Base-by-base conservation (phyloP, 92 coral and sea anemone genomes). In the Meandrina meandrites region DNA sequence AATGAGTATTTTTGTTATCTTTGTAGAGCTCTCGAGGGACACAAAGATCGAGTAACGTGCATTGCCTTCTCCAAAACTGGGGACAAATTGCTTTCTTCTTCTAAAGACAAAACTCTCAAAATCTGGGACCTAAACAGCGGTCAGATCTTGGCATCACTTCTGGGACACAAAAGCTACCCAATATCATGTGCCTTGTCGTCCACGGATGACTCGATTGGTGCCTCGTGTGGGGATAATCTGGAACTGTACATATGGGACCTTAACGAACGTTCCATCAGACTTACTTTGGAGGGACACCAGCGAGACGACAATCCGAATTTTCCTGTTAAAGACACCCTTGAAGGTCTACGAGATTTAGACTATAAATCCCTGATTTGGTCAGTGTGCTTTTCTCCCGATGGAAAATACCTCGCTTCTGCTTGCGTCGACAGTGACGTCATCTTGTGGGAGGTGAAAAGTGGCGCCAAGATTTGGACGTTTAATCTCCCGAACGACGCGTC, bases 231-330 rank as follows among this genome's bases (percentile, higher is more conserved):
- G 0, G 89, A 91, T 76, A 50, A 88, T 28, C 82, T 91, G 79
- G 94, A 91, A 78, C 81, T 91, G 84, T 85, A 84, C 35, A 84
- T 91, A n/a, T 91, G 94, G 94, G 91, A 91, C 81, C 81, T 91
- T 72, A 75, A 48, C 17, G 27, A 66, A 21, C 36, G 57, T 28
- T 48, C 56, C 40, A 62, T 87, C 79, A 83, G 71, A 79, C 56
- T 15, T 5, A 83, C 69, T 37, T 74, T 83, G 70, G 68, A 88
- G 80, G 91, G 94, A 24, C 94, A 91, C 40, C 84, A 86, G 67
- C 83, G 86, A 34, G 94, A 91, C 73, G 86, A 88, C 53, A 74
- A 87, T 72, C 89, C 89, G 84, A 91, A 91, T 81, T 91, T 91
- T 34, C 91, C 94, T 30, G 87, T 83, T 8, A 88, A 88, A 48